A percentile compares a stretch with the other conserved stretches of the same genome.
Conservation (phyloP, 2,797 vertebrate species). For the Sebastes steindachneri region DNA sequence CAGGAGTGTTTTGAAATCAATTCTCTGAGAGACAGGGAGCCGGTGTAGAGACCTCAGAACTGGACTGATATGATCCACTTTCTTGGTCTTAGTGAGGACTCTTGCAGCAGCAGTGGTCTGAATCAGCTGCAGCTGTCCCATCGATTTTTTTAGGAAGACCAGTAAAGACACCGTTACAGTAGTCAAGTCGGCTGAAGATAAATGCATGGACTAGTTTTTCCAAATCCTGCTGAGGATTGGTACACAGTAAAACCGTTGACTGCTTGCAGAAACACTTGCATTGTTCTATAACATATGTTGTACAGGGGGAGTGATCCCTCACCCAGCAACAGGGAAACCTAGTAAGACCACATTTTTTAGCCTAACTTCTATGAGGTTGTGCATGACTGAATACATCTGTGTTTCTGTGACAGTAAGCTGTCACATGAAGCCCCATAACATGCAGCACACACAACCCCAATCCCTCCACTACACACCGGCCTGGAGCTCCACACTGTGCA, state of each 20-base stretch:
- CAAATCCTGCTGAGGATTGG: too few species aligned
- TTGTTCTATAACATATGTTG: not conserved
- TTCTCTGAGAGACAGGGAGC: too few species aligned
- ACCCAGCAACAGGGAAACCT: not conserved
- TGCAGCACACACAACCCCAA: not conserved
- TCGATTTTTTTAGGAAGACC: too few species aligned
- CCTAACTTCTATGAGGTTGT: not conserved
- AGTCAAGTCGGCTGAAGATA: too few species aligned
- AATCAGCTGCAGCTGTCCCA: too few species aligned
- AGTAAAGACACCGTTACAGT: too few species aligned
- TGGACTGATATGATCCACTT: too few species aligned
- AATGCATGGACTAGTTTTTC: too few species aligned
- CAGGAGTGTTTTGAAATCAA: too few species aligned
- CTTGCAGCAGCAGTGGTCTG: too few species aligned
- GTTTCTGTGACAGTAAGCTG: not conserved
- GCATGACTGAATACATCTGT: not conserved
- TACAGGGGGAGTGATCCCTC: not conserved
- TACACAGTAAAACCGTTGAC: not conserved
- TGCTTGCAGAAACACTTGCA: not conserved
- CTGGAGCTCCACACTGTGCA: not conserved
- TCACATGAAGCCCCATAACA: not conserved
- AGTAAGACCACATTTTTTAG: slow-evolving; percentile 34
- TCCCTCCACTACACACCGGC: not conserved
- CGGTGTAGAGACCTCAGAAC: too few species aligned
- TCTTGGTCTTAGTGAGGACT: too few species aligned